phyloP scores from a whole-genome alignment of 2,113 vertebrate species.

The Ctenomys sociabilis region DNA sequence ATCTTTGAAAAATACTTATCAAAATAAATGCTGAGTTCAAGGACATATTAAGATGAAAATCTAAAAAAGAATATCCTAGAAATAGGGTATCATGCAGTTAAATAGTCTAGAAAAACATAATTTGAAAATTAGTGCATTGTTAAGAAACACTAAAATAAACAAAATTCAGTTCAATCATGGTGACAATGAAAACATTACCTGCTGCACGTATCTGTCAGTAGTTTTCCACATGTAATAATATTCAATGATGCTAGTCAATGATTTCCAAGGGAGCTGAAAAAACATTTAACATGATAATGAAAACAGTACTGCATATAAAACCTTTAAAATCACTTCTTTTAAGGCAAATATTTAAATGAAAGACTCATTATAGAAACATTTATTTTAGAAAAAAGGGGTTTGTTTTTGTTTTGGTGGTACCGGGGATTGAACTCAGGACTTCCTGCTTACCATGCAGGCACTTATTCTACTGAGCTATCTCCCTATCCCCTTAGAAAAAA shows the following conservation, averaged over 20 bases:
- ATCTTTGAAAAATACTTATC: conserved; percentile 23
- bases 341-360: background rate
- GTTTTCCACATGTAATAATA: conserved; percentile 99
- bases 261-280: conserved; percentile 98
- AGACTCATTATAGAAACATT: conserved; percentile 11
- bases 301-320: conserved; percentile 45
- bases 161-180: background rate
- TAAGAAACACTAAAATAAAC: conserved; percentile 38
- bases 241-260: conserved; percentile 98
- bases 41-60: conserved; percentile 38
- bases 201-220: conserved; percentile 99
- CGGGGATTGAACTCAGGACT: too few relatives aligned
- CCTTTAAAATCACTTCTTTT: conserved; percentile 41
- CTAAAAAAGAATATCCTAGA: conserved; percentile 4
- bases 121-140: background rate
- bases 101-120: conserved; percentile 31
- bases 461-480: too few relatives aligned
- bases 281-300: conserved; percentile 71
- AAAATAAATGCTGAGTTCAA: background rate
- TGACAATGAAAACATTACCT: conserved; percentile 88
- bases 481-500: background rate
- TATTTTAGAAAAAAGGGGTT: background rate
- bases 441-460: too few relatives aligned
- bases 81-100: background rate
- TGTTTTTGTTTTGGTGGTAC: too few relatives aligned